Conservation (phyloP, 2,797 vertebrate species). For the Pagetopsis macropterus region DNA sequence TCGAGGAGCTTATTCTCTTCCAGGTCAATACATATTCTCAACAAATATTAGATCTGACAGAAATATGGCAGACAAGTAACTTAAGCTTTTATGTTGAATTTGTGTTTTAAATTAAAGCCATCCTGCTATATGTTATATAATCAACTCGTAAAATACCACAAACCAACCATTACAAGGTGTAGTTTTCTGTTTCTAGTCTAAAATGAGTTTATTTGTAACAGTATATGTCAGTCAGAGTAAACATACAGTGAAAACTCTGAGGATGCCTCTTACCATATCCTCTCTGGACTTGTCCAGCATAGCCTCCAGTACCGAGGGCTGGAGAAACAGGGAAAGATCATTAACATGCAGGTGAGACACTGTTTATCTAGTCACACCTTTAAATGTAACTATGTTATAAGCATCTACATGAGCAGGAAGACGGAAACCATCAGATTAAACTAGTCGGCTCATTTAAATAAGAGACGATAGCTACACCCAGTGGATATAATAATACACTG, state of each 20-base stretch:
- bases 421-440: constrained; percentile 45
- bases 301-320: constrained; percentile 69
- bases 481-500: constrained; percentile 41
- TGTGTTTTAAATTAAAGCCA: background rate
- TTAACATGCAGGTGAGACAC: constrained; percentile 13
- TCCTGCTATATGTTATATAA: background rate
- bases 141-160: background rate
- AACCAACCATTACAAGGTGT: background rate
- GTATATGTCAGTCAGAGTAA: background rate
- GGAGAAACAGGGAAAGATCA: constrained; percentile 7
- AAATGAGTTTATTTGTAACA: background rate
- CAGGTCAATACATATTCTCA: too few species aligned
- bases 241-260: background rate
- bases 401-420: constrained; percentile 46
- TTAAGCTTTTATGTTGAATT: background rate
- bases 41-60: too few species aligned
- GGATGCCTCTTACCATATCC: constrained; percentile 63
- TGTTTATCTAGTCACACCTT: background rate
- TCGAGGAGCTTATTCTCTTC: background rate
- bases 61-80: too few species aligned
- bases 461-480: constrained; percentile 68
- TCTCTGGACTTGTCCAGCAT: constrained; percentile 63
- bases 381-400: constrained; percentile 18
- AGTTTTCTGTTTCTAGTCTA: background rate
- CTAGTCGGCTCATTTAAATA: constrained; percentile 44